Evolutionary conservation across 2,888 invertebrate genomes (phyloP).

Genomic region (Sepioteuthis lessoniana): DNA sequence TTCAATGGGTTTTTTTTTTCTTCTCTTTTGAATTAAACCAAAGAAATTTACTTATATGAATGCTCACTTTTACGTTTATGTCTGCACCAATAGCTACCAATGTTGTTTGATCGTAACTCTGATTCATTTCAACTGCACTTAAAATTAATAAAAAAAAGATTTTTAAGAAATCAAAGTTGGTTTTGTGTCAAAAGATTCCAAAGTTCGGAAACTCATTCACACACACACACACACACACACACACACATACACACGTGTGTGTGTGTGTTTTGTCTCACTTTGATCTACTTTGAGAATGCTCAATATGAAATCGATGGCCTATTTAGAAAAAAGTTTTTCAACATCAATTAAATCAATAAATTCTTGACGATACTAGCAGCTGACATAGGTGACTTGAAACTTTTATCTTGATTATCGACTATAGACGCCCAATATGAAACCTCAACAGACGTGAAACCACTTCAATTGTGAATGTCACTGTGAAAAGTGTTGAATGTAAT

Average conservation of each 20-base stretch:
- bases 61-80: no score
- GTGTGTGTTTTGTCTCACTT: not conserved
- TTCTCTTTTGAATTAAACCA: no score
- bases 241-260: not conserved
- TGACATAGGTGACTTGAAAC: not conserved
- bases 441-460: not conserved
- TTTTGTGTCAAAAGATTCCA: not conserved
- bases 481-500: not conserved
- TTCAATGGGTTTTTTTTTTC: no score
- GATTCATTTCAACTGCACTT: not conserved
- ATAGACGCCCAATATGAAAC: not conserved
- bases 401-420: conserved; percentile 20
- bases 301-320: conserved; percentile 4
- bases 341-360: not conserved
- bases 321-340: not conserved
- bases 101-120: not conserved
- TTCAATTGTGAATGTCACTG: not conserved
- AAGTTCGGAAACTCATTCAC: not conserved
- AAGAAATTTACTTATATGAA: no score
- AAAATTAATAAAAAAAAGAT: conserved; percentile 25
- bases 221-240: no score
- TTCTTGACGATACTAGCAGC: not conserved
- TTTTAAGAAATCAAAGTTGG: not conserved
- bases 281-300: not conserved
- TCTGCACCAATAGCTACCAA: no score